These are phyloP conservation scores for Aviceda subcristata DNA, from an alignment of 2,113 vertebrate species.

Conservation along the genomic window DNA sequence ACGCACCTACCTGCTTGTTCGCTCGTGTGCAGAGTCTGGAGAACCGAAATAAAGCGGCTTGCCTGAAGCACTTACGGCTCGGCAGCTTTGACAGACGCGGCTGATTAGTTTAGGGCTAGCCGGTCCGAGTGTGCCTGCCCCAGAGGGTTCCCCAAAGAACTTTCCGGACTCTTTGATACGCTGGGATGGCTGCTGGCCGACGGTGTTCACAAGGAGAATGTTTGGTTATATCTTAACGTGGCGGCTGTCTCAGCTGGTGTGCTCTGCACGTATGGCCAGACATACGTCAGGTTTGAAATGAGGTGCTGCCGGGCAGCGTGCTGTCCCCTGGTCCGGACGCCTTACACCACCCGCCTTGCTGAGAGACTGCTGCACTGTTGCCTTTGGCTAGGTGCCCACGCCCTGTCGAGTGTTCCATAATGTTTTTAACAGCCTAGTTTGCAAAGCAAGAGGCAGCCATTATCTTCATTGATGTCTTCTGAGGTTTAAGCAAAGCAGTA, in stretches of 20 bases:
- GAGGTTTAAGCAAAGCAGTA: not conserved
- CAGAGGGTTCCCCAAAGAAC: not conserved
- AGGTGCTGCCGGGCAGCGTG: not conserved
- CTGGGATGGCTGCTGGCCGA: not conserved
- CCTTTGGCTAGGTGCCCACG: not conserved
- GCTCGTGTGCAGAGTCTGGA: not conserved
- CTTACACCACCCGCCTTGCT: not conserved
- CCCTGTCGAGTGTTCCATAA: not conserved
- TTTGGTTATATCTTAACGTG: not conserved
- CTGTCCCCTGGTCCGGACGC: not conserved
- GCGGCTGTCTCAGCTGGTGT: not conserved
- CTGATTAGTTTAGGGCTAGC: not conserved
- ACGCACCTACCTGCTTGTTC: not conserved
- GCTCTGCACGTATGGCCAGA: not conserved
- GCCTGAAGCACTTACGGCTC: fast-evolving
- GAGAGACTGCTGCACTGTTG: not conserved
- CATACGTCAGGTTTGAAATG: not conserved
- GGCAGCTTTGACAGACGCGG: not conserved
- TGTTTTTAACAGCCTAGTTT: not conserved
- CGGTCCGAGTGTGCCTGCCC: not conserved
- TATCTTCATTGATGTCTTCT: not conserved
- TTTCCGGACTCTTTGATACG: not conserved
- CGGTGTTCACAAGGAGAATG: not conserved
- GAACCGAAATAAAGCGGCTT: not conserved
- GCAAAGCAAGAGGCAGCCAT: not conserved